Percentiles rank a stretch among this genome's conserved stretches.
phyloP scores from a whole-genome alignment of 1,140 invertebrate species.

The Achatina immaculata region DNA sequence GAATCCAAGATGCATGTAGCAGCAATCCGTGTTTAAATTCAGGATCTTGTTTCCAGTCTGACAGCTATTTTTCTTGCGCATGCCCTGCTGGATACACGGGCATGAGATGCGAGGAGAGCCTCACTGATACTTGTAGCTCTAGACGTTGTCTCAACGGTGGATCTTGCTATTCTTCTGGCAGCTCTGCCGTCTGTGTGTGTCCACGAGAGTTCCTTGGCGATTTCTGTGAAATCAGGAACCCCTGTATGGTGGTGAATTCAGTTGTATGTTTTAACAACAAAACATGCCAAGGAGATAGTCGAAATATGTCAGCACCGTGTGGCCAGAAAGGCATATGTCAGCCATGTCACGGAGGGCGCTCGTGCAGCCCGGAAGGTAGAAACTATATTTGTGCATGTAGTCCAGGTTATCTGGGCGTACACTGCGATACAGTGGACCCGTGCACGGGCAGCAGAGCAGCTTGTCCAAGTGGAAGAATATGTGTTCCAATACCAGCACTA shows the following conservation, averaged over 20 bases:
- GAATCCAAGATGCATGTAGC: neutral
- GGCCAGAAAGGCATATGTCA: conserved; percentile 7
- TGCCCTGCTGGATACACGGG: conserved; percentile 11
- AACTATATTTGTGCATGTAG: conserved; percentile 5
- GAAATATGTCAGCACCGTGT: neutral
- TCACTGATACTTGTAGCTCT: neutral
- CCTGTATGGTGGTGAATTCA: neutral
- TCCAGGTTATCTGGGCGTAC: neutral
- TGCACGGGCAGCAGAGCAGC: neutral
- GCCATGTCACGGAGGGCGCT: neutral
- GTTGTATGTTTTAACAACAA: neutral
- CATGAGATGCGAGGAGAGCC: neutral
- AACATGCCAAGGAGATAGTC: neutral
- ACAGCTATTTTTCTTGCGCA: neutral
- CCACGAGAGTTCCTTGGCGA: conserved; percentile 7
- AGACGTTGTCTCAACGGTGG: conserved; percentile 14
- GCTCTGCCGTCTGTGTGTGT: conserved; percentile 21
- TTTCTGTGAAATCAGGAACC: conserved; percentile 25
- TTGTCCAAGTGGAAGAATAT: neutral
- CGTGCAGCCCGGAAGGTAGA: conserved; percentile 16
- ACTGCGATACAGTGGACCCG: neutral
- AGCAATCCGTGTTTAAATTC: conserved; percentile 19
- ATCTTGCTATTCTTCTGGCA: conserved; percentile 23
- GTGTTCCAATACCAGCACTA: conserved; percentile 14
- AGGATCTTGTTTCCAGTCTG: conserved; percentile 22